Evolutionary conservation across 2,888 invertebrate species (phyloP).

Genomic region (Heteropelma amictum): DNA sequence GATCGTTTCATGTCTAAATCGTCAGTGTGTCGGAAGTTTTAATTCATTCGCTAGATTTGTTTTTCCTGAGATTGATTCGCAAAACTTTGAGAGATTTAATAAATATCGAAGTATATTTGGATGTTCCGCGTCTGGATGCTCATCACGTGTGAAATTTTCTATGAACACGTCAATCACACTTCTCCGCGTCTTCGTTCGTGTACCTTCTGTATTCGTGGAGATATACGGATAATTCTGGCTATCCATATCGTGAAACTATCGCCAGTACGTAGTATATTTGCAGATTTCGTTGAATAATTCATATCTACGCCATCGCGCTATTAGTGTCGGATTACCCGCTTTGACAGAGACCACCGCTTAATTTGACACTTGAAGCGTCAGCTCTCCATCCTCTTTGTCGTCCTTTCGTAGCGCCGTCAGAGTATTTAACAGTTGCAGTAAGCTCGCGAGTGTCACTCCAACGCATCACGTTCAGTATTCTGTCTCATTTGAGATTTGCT

Average conservation of each 20-base stretch:
- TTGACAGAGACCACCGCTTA: slow-evolving; percentile 72
- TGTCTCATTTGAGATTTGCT: slow-evolving; percentile 15
- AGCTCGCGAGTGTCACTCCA: slow-evolving; percentile 43
- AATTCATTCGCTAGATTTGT: no score
- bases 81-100: no score
- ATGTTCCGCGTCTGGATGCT: background rate
- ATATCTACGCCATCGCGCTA: slow-evolving; percentile 67
- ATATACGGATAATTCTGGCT: background rate
- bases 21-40: no score
- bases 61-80: no score
- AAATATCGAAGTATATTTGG: no score
- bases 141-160: background rate
- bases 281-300: slow-evolving; percentile 70
- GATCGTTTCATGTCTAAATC: no score
- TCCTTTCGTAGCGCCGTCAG: background rate
- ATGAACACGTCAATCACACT: background rate
- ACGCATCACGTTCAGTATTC: slow-evolving; percentile 32
- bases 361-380: slow-evolving; percentile 72
- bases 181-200: background rate
- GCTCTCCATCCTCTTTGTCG: background rate
- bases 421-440: slow-evolving; percentile 42
- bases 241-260: slow-evolving; percentile 36
- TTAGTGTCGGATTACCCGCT: slow-evolving; percentile 71
- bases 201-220: background rate
- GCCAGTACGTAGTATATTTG: slow-evolving; percentile 40